A percentile compares a stretch with the other conserved stretches of the same genome.
phyloP scores from a whole-genome alignment of 2,888 invertebrate species.

The Acanthosepion pharaonis region DNA sequence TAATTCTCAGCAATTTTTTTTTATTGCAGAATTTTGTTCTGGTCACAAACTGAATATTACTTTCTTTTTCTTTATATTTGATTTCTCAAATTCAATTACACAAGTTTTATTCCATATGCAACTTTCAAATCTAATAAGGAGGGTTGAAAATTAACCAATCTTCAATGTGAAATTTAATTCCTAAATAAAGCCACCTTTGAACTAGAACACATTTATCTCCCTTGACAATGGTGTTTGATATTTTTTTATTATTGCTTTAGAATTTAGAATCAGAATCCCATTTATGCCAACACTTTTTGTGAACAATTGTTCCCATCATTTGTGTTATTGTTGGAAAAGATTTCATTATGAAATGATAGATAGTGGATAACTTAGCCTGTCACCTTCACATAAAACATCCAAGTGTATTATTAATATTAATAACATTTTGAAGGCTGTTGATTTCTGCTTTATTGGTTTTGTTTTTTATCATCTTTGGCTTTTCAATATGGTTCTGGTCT shows the following conservation, averaged over 20 bases:
- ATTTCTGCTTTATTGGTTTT: no score
- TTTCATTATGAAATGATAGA: background rate
- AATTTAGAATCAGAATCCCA: background rate
- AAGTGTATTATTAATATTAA: no score
- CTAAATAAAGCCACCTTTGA: background rate
- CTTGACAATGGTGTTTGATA: background rate
- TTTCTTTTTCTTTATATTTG: background rate
- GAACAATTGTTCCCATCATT: no score
- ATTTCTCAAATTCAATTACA: background rate
- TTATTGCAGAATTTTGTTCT: background rate
- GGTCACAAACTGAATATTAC: background rate
- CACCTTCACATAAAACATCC: no score
- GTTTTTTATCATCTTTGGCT: no score
- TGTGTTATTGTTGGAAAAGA: background rate
- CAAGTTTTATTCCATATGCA: background rate
- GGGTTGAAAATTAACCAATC: background rate
- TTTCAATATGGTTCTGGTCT: no score
- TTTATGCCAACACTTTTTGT: background rate
- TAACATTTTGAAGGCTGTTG: no score
- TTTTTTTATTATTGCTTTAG: background rate
- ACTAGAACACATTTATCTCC: background rate
- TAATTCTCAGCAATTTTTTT: background rate
- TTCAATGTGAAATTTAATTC: background rate
- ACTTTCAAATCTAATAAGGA: constrained; percentile 7
- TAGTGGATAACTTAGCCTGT: no score